Evolutionary conservation across 2,888 invertebrate species (phyloP).

Genomic region (Colletes collaris): DNA sequence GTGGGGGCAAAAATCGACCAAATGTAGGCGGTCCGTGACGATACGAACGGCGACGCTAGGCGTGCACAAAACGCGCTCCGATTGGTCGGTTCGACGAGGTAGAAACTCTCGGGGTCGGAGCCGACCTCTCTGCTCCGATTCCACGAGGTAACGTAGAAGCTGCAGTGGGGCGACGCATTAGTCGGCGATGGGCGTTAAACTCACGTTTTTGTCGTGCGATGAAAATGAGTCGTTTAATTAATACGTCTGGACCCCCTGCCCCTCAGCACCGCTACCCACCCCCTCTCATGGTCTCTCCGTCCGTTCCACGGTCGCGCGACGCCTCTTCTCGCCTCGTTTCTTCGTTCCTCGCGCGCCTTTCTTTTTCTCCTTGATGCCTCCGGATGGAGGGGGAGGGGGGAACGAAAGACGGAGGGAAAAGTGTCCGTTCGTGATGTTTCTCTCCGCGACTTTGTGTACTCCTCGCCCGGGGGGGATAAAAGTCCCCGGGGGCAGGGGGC

Average conservation of each 20-base stretch:
- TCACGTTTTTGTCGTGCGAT: constrained; percentile 80
- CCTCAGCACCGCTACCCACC: constrained; percentile 36
- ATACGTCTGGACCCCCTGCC: constrained; percentile 78
- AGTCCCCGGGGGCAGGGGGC: neutral
- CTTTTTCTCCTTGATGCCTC: neutral
- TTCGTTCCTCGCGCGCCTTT: constrained; percentile 17
- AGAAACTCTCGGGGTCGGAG: constrained; percentile 31
- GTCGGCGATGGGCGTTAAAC: constrained; percentile 80
- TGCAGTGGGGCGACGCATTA: constrained; percentile 71
- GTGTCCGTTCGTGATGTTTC: constrained; percentile 10
- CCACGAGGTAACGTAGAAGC: constrained; percentile 43
- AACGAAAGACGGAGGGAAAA: constrained; percentile 24
- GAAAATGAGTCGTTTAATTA: constrained; percentile 83
- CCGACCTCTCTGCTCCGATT: constrained; percentile 42
- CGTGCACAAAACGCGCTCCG: constrained; percentile 58
- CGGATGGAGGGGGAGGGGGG: neutral
- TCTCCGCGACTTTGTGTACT: constrained; percentile 1
- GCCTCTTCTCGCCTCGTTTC: constrained; percentile 3
- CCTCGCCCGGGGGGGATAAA: constrained; percentile 8
- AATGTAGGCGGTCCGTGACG: constrained; percentile 50
- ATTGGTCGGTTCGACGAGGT: constrained; percentile 65
- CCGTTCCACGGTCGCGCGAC: neutral
- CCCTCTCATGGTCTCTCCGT: neutral
- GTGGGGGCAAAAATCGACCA: constrained; percentile 63
- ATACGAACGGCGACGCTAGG: constrained; percentile 48